A percentile compares a stretch with the other conserved stretches of the same genome.
Conservation (phyloP, 2,888 invertebrate species). For the Electrophaes corylata region DNA sequence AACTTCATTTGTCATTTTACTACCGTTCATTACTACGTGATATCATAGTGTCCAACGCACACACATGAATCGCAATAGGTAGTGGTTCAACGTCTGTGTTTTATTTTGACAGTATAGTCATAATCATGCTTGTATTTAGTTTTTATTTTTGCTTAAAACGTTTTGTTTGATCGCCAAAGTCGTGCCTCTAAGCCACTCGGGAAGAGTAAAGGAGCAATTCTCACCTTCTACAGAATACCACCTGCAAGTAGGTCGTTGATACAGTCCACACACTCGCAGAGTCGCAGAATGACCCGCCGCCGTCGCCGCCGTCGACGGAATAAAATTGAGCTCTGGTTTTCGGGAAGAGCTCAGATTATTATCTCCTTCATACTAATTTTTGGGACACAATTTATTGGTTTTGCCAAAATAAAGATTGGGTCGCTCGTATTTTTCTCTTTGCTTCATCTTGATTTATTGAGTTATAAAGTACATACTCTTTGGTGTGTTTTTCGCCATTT, state of each 20-base stretch:
- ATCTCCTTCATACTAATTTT: slow-evolving; percentile 25
- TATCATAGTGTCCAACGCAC: too few relatives aligned
- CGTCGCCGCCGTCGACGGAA: too few relatives aligned
- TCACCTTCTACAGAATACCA: not conserved
- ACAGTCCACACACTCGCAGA: not conserved
- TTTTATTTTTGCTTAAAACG: too few relatives aligned
- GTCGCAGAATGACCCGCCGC: not conserved
- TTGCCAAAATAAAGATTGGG: slow-evolving; percentile 20
- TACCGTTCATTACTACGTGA: too few relatives aligned
- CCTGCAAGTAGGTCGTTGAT: not conserved
- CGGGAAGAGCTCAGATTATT: slow-evolving; percentile 16
- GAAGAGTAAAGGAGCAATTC: not conserved
- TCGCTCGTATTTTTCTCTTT: slow-evolving; percentile 20
- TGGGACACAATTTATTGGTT: slow-evolving; percentile 24
- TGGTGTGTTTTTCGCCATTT: slow-evolving; percentile 2
- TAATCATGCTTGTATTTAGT: too few relatives aligned
- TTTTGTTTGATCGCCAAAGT: too few relatives aligned
- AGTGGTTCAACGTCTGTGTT: too few relatives aligned
- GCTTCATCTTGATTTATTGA: slow-evolving; percentile 23
- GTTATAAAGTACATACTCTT: not conserved
- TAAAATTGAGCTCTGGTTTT: slow-evolving; percentile 3
- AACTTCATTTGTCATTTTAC: too few relatives aligned
- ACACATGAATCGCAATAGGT: too few relatives aligned
- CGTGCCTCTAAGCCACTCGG: too few relatives aligned
- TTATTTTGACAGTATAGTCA: too few relatives aligned